These are phyloP conservation scores for Troides aeacus DNA, from an alignment of 2,888 invertebrate species.

Conservation along the genomic window DNA sequence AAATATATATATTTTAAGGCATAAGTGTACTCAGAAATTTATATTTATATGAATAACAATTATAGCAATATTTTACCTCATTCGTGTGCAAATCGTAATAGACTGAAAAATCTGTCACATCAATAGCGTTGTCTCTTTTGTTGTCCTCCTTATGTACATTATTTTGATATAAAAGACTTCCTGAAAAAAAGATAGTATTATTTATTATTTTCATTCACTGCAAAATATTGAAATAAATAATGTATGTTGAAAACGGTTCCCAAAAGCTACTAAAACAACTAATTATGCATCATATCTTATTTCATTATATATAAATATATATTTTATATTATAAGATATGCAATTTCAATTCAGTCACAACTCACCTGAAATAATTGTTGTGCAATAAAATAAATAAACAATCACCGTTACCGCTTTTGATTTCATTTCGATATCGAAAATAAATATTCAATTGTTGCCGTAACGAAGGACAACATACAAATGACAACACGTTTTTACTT, in stretches of 20 bases:
- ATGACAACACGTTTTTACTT: slow-evolving; percentile 60
- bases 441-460: slow-evolving; percentile 48
- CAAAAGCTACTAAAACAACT: too few relatives aligned
- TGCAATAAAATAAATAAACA: slow-evolving; percentile 48
- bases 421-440: slow-evolving; percentile 56
- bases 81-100: slow-evolving; percentile 72
- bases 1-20: background rate
- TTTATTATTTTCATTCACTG: too few relatives aligned
- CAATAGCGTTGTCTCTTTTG: slow-evolving; percentile 60
- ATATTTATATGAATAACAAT: background rate
- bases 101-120: slow-evolving; percentile 72
- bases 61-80: slow-evolving; percentile 48
- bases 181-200: slow-evolving; percentile 35
- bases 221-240: too few relatives aligned
- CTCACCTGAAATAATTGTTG: slow-evolving; percentile 49
- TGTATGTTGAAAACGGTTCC: too few relatives aligned
- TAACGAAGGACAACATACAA: slow-evolving; percentile 72
- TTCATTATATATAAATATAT: too few relatives aligned
- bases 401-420: slow-evolving; percentile 46
- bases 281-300: too few relatives aligned
- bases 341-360: slow-evolving; percentile 22
- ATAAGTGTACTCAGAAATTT: background rate
- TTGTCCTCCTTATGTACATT: slow-evolving; percentile 38
- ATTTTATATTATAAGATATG: too few relatives aligned
- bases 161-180: slow-evolving; percentile 36